Conservation (phyloP, 2,888 invertebrate species). For the Eristalis intricaria region DNA sequence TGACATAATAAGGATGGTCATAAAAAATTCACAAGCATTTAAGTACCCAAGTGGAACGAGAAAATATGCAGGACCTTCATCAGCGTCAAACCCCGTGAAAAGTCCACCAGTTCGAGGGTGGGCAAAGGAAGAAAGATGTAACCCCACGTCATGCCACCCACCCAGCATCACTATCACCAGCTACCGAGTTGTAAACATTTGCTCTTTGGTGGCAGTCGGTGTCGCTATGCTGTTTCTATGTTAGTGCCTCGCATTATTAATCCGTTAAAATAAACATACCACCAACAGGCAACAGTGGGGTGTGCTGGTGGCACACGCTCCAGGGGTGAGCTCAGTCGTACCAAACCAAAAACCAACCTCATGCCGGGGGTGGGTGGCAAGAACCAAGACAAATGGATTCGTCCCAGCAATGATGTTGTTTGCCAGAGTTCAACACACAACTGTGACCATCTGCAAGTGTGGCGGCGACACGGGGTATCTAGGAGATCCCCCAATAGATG, state of each 20-base stretch:
- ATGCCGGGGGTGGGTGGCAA: slow-evolving; percentile 55
- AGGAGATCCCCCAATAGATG: slow-evolving; percentile 30
- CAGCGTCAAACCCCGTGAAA: neutral
- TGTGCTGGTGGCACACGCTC: slow-evolving; percentile 26
- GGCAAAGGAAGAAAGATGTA: neutral
- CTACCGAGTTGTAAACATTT: slow-evolving; percentile 30
- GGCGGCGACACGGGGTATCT: slow-evolving; percentile 1
- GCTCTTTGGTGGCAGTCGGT: slow-evolving; percentile 49
- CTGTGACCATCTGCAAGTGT: neutral
- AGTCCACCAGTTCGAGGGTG: slow-evolving; percentile 10
- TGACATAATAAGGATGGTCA: slow-evolving; percentile 52
- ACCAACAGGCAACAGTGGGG: slow-evolving; percentile 31
- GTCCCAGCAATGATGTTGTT: slow-evolving; percentile 63
- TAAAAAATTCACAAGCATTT: slow-evolving; percentile 49
- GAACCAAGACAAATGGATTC: slow-evolving; percentile 71
- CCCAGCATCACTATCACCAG: neutral
- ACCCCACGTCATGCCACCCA: neutral
- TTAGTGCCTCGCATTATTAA: slow-evolving; percentile 69
- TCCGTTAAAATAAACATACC: slow-evolving; percentile 72
- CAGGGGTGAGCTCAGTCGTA: slow-evolving; percentile 36
- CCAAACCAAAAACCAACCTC: slow-evolving; percentile 6
- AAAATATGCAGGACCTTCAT: slow-evolving; percentile 24
- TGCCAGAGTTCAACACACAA: slow-evolving; percentile 42
- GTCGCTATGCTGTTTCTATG: slow-evolving; percentile 46
- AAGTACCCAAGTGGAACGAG: slow-evolving; percentile 33